A percentile compares a stretch with the other conserved stretches of the same genome.
phyloP scores from a whole-genome alignment of 1,140 invertebrate species.

The Atopsyche davidsoni region DNA sequence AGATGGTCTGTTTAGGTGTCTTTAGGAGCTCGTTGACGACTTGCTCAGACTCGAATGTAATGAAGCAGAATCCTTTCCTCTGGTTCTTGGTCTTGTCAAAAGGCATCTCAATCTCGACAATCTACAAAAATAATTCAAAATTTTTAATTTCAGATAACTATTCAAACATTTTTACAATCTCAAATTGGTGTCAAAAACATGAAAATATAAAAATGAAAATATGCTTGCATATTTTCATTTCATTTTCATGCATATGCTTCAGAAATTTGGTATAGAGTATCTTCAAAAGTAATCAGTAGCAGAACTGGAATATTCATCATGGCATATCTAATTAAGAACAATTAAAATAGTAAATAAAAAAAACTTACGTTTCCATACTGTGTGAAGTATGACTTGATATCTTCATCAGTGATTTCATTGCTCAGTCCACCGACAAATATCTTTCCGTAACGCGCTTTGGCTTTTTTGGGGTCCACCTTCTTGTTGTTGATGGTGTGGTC shows the following conservation, averaged over 20 bases:
- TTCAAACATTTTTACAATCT: neutral
- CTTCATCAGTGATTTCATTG: slow-evolving; percentile 83
- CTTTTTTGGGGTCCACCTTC: slow-evolving; percentile 92
- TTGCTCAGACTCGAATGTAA: slow-evolving; percentile 90
- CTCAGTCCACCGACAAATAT: slow-evolving; percentile 92
- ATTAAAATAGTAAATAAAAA: slow-evolving; percentile 5
- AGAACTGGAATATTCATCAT: slow-evolving; percentile 51
- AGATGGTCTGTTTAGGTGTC: slow-evolving; percentile 86
- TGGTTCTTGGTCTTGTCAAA: slow-evolving; percentile 95
- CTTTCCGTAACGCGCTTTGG: slow-evolving; percentile 87
- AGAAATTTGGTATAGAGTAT: slow-evolving; percentile 41
- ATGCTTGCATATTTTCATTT: too few relatives aligned
- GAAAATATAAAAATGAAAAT: neutral
- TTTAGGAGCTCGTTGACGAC: slow-evolving; percentile 86
- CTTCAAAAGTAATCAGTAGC: slow-evolving; percentile 49
- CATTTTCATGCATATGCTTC: slow-evolving; percentile 1
- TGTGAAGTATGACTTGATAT: slow-evolving; percentile 85
- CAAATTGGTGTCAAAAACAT: slow-evolving; percentile 1
- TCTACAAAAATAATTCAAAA: slow-evolving; percentile 52
- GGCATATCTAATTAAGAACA: too few relatives aligned
- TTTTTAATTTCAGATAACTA: slow-evolving; percentile 4
- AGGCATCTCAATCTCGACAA: slow-evolving; percentile 91
- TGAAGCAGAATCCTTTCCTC: slow-evolving; percentile 91
- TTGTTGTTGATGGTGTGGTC: slow-evolving; percentile 91
- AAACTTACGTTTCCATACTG: slow-evolving; percentile 81